These are phyloP conservation scores for Lepus europaeus DNA, from an alignment of 2,113 vertebrate species.

Conservation along the genomic window DNA sequence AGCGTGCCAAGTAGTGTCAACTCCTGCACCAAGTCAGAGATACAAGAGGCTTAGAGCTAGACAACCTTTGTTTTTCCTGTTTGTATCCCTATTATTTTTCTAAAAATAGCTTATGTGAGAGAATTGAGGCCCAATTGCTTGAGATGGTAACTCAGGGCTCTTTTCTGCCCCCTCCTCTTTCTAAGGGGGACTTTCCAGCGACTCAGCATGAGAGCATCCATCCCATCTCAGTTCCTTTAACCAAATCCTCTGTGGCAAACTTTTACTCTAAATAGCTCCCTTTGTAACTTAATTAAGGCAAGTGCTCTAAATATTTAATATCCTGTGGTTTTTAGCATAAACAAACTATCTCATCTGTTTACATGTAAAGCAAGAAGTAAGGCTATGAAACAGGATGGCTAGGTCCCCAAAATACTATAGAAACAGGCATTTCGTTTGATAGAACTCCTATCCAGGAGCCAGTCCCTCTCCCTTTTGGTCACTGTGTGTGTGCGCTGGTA, in stretches of 20 bases:
- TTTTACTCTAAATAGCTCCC: slow-evolving; percentile 48
- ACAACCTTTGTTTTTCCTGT: not conserved
- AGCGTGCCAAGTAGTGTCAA: no score
- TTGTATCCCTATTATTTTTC: not conserved
- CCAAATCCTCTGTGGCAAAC: not conserved
- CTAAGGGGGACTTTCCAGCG: not conserved
- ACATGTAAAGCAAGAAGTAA: not conserved
- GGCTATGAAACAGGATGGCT: not conserved
- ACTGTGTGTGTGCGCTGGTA: no score
- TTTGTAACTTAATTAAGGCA: slow-evolving; percentile 70
- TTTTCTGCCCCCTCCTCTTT: not conserved
- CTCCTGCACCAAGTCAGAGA: not conserved
- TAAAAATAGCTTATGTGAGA: not conserved
- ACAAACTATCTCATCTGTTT: slow-evolving; percentile 41
- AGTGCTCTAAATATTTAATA: slow-evolving; percentile 61
- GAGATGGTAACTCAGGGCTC: no score
- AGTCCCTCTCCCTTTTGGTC: not conserved
- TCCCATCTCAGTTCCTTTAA: not conserved
- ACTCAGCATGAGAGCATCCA: not conserved
- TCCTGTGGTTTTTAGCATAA: slow-evolving; percentile 46
- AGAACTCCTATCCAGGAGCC: not conserved
- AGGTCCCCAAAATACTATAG: not conserved
- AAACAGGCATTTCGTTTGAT: not conserved
- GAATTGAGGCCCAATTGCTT: not conserved
- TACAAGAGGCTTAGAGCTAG: not conserved